phyloP scores from a whole-genome alignment of 2,888 invertebrate species.

The Dendrolimus houi region DNA sequence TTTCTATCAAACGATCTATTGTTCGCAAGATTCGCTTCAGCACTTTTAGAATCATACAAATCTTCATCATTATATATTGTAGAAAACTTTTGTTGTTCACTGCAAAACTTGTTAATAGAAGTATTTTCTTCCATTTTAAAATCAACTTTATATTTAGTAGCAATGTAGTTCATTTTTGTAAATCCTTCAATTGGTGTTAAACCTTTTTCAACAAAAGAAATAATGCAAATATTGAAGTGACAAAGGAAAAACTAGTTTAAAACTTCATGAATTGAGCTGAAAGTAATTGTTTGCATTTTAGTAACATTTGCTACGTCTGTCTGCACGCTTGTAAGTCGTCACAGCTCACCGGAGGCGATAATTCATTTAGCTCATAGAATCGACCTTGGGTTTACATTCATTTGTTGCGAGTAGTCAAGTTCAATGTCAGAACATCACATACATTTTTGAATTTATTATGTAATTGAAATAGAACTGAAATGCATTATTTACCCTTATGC shows the following conservation, averaged over 20 bases:
- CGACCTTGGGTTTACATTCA: conserved; percentile 9
- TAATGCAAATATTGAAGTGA: too few relatives aligned
- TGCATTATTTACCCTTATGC: too few relatives aligned
- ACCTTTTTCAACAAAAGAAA: too few relatives aligned
- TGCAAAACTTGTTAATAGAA: neutral
- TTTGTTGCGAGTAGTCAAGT: conserved; percentile 16
- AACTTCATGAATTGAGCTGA: too few relatives aligned
- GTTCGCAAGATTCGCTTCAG: neutral
- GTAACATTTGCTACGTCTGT: conserved; percentile 11
- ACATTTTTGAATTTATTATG: too few relatives aligned
- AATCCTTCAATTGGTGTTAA: too few relatives aligned
- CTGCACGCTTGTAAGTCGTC: conserved; percentile 17
- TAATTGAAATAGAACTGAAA: too few relatives aligned
- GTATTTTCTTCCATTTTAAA: too few relatives aligned
- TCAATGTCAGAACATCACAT: conserved; percentile 12
- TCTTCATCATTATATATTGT: neutral
- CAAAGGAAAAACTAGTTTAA: too few relatives aligned
- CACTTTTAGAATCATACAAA: neutral
- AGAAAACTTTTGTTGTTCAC: too few relatives aligned
- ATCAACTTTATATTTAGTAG: too few relatives aligned
- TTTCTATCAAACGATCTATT: neutral
- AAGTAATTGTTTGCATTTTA: neutral
- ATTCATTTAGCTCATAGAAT: conserved; percentile 27
- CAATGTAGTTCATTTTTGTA: too few relatives aligned
- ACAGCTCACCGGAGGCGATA: conserved; percentile 30